Percentiles rank a stretch among this genome's conserved stretches.
Conservation (phyloP, 1,140 invertebrate genomes). For the Lucilia sericata region DNA sequence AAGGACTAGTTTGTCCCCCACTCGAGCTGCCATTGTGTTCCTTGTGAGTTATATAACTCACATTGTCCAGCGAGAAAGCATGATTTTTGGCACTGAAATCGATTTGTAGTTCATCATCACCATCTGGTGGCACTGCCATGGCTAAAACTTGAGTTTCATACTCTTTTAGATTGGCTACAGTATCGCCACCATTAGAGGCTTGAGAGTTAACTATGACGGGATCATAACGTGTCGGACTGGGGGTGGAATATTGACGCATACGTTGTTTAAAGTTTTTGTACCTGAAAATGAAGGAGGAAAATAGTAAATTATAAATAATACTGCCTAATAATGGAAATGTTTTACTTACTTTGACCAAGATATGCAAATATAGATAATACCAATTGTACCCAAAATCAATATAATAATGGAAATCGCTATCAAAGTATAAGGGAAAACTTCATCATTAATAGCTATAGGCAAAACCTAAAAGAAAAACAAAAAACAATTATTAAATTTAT, state of each 20-base stretch:
- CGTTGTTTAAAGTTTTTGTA: conserved; percentile 85
- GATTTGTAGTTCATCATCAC: conserved; percentile 84
- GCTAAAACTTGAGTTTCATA: conserved; percentile 90
- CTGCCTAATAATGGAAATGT: no score
- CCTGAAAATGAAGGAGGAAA: conserved; percentile 66
- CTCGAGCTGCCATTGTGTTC: conserved; percentile 72
- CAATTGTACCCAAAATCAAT: conserved; percentile 84
- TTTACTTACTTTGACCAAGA: conserved; percentile 87
- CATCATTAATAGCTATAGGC: conserved; percentile 74
- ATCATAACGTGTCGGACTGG: conserved; percentile 77
- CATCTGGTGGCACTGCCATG: conserved; percentile 87
- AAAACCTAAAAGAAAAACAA: conserved; percentile 56
- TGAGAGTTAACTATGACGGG: conserved; percentile 79
- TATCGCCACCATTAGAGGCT: conserved; percentile 64
- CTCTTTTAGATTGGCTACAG: conserved; percentile 75
- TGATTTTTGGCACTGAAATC: conserved; percentile 89
- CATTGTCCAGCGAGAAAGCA: conserved; percentile 86
- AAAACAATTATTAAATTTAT: not conserved
- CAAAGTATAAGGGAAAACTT: conserved; percentile 86
- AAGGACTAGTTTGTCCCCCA: conserved; percentile 78
- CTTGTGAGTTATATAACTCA: conserved; percentile 84
- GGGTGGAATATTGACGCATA: conserved; percentile 79
- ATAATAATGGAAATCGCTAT: conserved; percentile 89
- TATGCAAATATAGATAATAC: conserved; percentile 91
- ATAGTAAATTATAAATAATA: no score